Evolutionary conservation across 1,140 invertebrate species (phyloP).

Genomic region (Latrodectus geometricus): DNA sequence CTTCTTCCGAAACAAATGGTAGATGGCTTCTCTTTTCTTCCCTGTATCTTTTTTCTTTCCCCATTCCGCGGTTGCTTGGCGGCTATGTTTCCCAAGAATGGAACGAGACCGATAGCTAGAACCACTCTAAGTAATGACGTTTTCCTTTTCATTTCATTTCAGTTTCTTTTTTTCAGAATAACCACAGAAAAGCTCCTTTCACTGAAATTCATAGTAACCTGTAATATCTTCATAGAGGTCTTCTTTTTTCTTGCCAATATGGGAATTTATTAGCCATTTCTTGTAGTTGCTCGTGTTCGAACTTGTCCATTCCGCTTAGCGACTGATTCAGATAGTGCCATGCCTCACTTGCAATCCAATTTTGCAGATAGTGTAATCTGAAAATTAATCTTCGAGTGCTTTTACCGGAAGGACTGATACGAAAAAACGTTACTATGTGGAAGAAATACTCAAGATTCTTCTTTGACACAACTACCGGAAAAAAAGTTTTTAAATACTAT

Average conservation of each 20-base stretch:
- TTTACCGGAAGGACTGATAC: not conserved
- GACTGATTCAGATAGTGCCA: not conserved
- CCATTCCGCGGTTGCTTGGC: not conserved
- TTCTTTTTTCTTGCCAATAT: not conserved
- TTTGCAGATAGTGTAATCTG: constrained; percentile 3
- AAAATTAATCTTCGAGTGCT: not conserved
- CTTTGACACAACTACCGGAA: too few species aligned
- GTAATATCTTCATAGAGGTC: not conserved
- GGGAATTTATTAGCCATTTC: constrained; percentile 39
- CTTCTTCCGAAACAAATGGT: constrained; percentile 35
- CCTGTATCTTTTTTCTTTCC: not conserved
- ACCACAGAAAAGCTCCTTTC: not conserved
- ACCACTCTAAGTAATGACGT: constrained; percentile 44
- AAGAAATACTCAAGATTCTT: too few species aligned
- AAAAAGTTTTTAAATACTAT: too few species aligned
- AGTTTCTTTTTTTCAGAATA: not conserved
- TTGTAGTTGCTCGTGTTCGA: not conserved
- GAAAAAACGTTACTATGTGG: too few species aligned
- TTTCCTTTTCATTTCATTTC: not conserved
- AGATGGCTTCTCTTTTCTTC: not conserved
- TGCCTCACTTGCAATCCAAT: not conserved
- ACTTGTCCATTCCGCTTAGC: constrained; percentile 2
- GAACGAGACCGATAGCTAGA: constrained; percentile 50
- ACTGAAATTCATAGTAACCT: not conserved
- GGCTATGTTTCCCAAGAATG: not conserved